Evolutionary conservation across 2,888 invertebrate genomes (phyloP).

Genomic region (Aphidoletes aphidimyza): DNA sequence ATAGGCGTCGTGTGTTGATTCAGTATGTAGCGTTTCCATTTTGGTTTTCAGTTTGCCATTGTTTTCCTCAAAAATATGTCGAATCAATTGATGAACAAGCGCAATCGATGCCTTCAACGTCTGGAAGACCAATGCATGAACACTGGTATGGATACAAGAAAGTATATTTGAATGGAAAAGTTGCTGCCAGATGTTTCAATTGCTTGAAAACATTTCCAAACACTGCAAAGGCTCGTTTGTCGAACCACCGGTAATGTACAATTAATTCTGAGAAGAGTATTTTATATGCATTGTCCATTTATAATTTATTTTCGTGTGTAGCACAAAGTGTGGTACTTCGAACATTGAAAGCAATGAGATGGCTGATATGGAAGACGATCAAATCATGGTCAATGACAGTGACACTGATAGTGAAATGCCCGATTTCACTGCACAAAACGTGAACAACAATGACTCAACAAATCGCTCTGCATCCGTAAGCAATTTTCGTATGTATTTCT

Average conservation of each 20-base stretch:
- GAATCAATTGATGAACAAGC: not conserved
- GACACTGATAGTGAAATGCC: not conserved
- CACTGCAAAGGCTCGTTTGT: not conserved
- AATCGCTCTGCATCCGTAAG: not conserved
- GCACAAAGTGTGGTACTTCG: not conserved
- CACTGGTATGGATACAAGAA: slow-evolving; percentile 5
- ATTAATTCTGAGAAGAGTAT: not conserved
- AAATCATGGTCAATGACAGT: not conserved
- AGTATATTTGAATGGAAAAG: not conserved
- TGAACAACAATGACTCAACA: not conserved
- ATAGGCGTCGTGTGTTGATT: too few species aligned
- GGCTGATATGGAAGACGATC: not conserved
- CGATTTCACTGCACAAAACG: not conserved
- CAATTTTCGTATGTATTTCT: too few species aligned
- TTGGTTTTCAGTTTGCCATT: too few species aligned
- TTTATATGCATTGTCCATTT: not conserved
- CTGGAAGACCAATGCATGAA: not conserved
- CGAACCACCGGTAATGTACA: not conserved
- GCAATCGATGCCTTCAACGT: not conserved
- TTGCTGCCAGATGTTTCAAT: not conserved
- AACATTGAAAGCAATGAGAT: not conserved
- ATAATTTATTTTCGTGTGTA: not conserved
- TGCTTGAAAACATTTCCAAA: not conserved
- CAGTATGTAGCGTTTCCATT: too few species aligned
- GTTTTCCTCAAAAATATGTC: not conserved